Percentiles rank a stretch among this genome's conserved stretches.
phyloP scores from a whole-genome alignment of 2,113 vertebrate species.

The Ia io region DNA sequence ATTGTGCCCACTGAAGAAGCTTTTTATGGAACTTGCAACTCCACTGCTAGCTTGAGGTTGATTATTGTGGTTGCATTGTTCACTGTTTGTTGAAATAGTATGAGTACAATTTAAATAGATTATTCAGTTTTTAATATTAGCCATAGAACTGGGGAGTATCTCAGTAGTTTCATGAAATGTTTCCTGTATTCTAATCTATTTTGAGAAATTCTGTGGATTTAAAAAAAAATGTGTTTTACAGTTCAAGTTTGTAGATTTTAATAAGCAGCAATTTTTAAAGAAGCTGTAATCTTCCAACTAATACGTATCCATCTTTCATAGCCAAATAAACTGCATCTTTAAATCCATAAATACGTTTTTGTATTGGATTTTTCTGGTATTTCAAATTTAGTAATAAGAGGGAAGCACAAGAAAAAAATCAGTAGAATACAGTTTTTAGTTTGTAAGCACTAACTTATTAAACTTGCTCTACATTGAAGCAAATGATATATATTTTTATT shows the following conservation, averaged over 20 bases:
- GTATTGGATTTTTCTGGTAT: conserved; percentile 64
- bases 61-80: conserved; percentile 75
- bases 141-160: conserved; percentile 78
- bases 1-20: conserved; percentile 77
- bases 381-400: conserved; percentile 65
- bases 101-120: conserved; percentile 61
- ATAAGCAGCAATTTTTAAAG: conserved; percentile 70
- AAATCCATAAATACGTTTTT: conserved; percentile 68
- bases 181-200: conserved; percentile 75
- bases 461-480: conserved; percentile 97
- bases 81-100: conserved; percentile 75
- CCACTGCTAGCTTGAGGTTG: conserved; percentile 78
- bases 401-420: conserved; percentile 77
- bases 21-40: conserved; percentile 73
- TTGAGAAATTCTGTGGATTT: conserved; percentile 69
- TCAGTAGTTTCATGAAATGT: conserved; percentile 77
- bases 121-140: conserved; percentile 78
- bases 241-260: conserved; percentile 74
- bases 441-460: conserved; percentile 98
- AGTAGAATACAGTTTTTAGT: conserved; percentile 85
- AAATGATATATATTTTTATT: conserved; percentile 88
- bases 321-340: conserved; percentile 63
- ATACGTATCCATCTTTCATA: conserved; percentile 49
- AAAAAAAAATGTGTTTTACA: conserved; percentile 56
- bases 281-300: conserved; percentile 53